These are phyloP conservation scores for Silurus glanis DNA, from an alignment of 2,113 vertebrate genomes.

Conservation along the genomic window DNA sequence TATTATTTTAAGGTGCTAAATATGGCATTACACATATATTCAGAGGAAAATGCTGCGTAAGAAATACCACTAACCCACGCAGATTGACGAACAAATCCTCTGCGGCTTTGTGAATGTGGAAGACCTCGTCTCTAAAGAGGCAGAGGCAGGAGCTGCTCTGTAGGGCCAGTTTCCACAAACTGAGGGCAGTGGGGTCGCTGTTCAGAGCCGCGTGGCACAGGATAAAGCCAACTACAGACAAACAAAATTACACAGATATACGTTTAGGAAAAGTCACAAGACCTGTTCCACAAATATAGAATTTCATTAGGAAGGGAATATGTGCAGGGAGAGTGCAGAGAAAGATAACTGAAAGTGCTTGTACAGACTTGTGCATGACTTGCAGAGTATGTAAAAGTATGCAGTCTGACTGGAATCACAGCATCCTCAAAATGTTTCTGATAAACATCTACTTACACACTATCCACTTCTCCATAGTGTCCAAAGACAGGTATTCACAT, in stretches of 20 bases:
- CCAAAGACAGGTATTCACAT: slow-evolving; percentile 97
- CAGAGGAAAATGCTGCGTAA: neutral
- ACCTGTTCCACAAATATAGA: neutral
- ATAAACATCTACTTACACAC: slow-evolving; percentile 84
- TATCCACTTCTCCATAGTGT: slow-evolving; percentile 99
- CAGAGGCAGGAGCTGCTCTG: slow-evolving; percentile 98
- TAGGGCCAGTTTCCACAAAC: slow-evolving; percentile 95
- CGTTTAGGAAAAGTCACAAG: neutral
- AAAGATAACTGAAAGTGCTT: neutral
- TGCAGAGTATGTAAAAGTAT: neutral
- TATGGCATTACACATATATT: neutral
- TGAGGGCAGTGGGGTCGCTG: slow-evolving; percentile 89
- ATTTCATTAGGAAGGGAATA: neutral
- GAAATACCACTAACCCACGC: slow-evolving; percentile 78
- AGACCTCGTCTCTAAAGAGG: slow-evolving; percentile 95
- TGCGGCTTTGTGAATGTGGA: slow-evolving; percentile 96
- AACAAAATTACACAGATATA: slow-evolving; percentile 3
- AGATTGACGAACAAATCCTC: slow-evolving; percentile 98
- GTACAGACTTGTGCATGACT: neutral
- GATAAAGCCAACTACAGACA: slow-evolving; percentile 88
- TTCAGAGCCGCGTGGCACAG: slow-evolving; percentile 92
- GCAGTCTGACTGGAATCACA: neutral
- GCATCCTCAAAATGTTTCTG: neutral
- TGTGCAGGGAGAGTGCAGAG: neutral
- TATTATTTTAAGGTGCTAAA: neutral